These are phyloP conservation scores for Eidolon helvum DNA, from an alignment of 2,113 vertebrate genomes.

Conservation along the genomic window DNA sequence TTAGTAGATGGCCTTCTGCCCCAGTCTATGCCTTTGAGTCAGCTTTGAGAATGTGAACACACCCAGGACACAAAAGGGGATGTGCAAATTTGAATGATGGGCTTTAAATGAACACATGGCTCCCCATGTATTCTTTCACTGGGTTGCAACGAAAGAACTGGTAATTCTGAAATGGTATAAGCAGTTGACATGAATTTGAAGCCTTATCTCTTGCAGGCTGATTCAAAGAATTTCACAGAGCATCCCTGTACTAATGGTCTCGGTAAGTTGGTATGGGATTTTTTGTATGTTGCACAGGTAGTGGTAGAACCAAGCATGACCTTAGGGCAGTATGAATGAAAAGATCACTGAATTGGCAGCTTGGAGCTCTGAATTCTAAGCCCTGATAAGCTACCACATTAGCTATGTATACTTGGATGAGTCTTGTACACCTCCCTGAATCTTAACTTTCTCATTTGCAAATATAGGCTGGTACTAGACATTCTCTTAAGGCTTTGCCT, in stretches of 20 bases:
- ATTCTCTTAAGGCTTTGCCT: slow-evolving; percentile 5
- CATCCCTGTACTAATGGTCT: background rate
- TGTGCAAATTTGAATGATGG: background rate
- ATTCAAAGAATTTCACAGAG: slow-evolving; percentile 24
- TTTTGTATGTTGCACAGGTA: background rate
- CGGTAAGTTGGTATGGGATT: background rate
- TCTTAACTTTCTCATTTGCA: slow-evolving; percentile 18
- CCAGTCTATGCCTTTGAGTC: background rate
- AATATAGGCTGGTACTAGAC: background rate
- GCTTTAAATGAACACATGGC: background rate
- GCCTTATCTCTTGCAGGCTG: slow-evolving; percentile 16
- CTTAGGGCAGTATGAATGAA: background rate
- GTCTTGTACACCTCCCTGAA: background rate
- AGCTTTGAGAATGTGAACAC: background rate
- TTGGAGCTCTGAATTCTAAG: slow-evolving; percentile 29
- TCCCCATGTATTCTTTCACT: slow-evolving; percentile 14
- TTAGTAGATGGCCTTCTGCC: background rate
- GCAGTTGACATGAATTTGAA: background rate
- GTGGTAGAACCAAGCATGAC: background rate
- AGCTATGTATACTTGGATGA: background rate
- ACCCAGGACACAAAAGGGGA: background rate
- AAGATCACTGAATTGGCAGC: background rate
- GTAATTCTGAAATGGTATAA: slow-evolving; percentile 20
- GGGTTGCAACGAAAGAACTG: background rate
- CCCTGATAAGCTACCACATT: background rate